phyloP scores from a whole-genome alignment of 64 coral and sea anemone species.

The Cladopsammia gracilis region DNA sequence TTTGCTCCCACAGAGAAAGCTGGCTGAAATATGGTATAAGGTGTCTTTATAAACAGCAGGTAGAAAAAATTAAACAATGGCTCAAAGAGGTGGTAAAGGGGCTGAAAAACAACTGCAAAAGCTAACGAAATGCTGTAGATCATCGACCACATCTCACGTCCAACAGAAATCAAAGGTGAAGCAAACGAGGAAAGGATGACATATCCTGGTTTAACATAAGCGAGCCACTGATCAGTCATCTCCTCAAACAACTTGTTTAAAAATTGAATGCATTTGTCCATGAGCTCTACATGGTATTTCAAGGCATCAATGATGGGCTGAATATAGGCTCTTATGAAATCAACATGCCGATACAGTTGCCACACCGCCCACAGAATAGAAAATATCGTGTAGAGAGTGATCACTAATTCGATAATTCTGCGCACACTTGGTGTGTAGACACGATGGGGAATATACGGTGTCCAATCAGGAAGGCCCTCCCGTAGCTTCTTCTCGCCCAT shows the following conservation, averaged over 20 bases:
- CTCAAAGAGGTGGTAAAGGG: constrained; percentile 54
- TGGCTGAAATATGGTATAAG: constrained; percentile 61
- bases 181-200: constrained; percentile 77
- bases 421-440: constrained; percentile 89
- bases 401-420: constrained; percentile 71
- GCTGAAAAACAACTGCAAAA: constrained; percentile 63
- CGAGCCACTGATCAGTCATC: constrained; percentile 91
- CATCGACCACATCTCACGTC: constrained; percentile 53
- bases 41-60: constrained; percentile 79
- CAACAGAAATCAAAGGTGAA: constrained; percentile 64
- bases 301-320: constrained; percentile 82
- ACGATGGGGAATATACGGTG: constrained; percentile 81
- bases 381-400: constrained; percentile 87
- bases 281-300: constrained; percentile 76
- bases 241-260: constrained; percentile 88
- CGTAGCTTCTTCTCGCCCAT: constrained; percentile 48
- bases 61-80: constrained; percentile 66
- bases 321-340: constrained; percentile 91
- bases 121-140: constrained; percentile 23
- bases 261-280: constrained; percentile 85
- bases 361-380: constrained; percentile 97
- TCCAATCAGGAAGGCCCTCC: constrained; percentile 96
- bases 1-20: constrained; percentile 48
- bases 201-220: constrained; percentile 91
- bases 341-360: constrained; percentile 97